Percentiles rank a stretch among this genome's conserved stretches.
Conservation (phyloP, 1,140 invertebrate species). For the Liolophura sinensis region DNA sequence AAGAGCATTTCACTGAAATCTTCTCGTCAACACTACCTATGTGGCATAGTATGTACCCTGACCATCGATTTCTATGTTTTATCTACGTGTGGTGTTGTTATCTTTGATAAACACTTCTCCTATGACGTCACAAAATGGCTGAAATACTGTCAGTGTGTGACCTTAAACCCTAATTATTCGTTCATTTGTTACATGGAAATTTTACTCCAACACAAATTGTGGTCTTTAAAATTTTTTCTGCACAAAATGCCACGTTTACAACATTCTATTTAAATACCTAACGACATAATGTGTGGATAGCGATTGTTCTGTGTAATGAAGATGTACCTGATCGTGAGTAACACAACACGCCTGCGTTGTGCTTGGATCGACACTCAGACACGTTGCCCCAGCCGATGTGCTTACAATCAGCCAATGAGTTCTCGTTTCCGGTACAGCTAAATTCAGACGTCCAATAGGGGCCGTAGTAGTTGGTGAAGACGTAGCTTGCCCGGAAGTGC, state of each 20-base stretch:
- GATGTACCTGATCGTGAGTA: constrained; percentile 23
- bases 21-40: no score
- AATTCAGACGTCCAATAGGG: constrained; percentile 40
- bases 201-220: not conserved
- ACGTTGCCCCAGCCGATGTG: constrained; percentile 32
- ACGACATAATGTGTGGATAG: not conserved
- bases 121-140: no score
- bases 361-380: constrained; percentile 21
- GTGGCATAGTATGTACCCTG: no score
- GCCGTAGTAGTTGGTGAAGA: constrained; percentile 17
- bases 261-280: constrained; percentile 2
- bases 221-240: not conserved
- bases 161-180: no score
- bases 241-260: not conserved
- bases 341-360: constrained; percentile 38
- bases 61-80: not conserved
- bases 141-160: no score
- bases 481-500: constrained; percentile 31
- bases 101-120: no score
- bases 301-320: not conserved
- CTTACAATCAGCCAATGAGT: constrained; percentile 25
- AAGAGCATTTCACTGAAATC: not conserved
- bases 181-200: no score
- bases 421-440: constrained; percentile 36
- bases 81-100: no score